Evolutionary conservation across 2,113 vertebrate species (phyloP).

Genomic region (Galeopterus variegatus): DNA sequence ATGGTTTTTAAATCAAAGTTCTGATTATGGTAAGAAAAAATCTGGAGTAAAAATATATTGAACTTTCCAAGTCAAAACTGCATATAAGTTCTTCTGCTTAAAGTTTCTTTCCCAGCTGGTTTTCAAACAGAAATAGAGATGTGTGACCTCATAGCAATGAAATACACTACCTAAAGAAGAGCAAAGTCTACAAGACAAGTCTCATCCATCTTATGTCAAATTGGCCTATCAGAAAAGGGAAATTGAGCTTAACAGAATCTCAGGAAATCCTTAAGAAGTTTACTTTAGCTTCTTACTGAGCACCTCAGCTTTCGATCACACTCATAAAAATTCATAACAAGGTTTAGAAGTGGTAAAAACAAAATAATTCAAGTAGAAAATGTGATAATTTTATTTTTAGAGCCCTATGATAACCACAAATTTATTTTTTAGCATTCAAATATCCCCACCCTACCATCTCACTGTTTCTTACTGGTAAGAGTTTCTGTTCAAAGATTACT

Average conservation of each 20-base stretch:
- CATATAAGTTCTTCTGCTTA: background rate
- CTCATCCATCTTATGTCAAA: conserved; percentile 17
- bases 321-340: conserved; percentile 29
- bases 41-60: background rate
- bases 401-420: background rate
- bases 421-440: background rate
- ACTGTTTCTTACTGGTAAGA: background rate
- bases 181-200: background rate
- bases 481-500: background rate
- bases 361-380: conserved; percentile 28
- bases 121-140: conserved; percentile 15
- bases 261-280: background rate
- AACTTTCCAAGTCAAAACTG: background rate
- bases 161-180: background rate
- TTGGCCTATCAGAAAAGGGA: background rate
- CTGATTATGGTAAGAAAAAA: conserved; percentile 8
- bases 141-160: background rate
- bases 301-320: background rate
- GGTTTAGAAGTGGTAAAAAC: conserved; percentile 10
- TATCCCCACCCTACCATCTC: background rate
- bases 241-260: background rate
- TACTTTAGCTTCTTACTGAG: background rate
- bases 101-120: background rate
- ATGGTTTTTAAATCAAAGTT: background rate
- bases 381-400: conserved; percentile 26